These are phyloP conservation scores for Hemistola chrysoprasaria DNA, from an alignment of 2,888 invertebrate species.

Conservation along the genomic window DNA sequence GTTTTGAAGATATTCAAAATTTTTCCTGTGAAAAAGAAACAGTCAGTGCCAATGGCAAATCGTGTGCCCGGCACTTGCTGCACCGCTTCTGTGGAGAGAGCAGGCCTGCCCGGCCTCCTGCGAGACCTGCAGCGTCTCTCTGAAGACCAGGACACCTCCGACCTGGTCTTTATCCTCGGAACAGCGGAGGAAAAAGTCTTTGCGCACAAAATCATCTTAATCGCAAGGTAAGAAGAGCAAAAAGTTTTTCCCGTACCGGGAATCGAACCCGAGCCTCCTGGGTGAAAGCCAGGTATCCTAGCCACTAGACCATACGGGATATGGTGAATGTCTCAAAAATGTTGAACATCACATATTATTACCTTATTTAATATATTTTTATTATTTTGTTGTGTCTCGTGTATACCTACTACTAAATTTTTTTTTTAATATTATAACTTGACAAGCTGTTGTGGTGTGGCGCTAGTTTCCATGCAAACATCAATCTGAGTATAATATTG, in stretches of 20 bases:
- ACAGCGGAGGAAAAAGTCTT: constrained; percentile 92
- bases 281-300: constrained; percentile 88
- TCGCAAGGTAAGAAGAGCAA: constrained; percentile 88
- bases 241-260: constrained; percentile 84
- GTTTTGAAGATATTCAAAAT: constrained; percentile 37
- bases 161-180: constrained; percentile 93
- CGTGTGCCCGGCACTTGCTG: constrained; percentile 76
- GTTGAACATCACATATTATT: background rate
- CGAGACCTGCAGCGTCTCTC: constrained; percentile 93
- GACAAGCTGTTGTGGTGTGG: too few species aligned
- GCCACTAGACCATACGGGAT: constrained; percentile 86
- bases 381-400: too few species aligned
- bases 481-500: too few species aligned
- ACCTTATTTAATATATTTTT: too few species aligned
- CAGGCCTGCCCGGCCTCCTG: constrained; percentile 91
- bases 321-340: background rate
- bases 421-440: too few species aligned
- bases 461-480: too few species aligned
- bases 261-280: constrained; percentile 89
- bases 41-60: constrained; percentile 65
- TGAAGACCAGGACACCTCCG: constrained; percentile 93
- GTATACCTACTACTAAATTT: too few species aligned
- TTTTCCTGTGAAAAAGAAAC: constrained; percentile 46
- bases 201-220: constrained; percentile 92
- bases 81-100: constrained; percentile 76